Conservation (phyloP, 1,140 invertebrate species). For the Heliconius himera region DNA sequence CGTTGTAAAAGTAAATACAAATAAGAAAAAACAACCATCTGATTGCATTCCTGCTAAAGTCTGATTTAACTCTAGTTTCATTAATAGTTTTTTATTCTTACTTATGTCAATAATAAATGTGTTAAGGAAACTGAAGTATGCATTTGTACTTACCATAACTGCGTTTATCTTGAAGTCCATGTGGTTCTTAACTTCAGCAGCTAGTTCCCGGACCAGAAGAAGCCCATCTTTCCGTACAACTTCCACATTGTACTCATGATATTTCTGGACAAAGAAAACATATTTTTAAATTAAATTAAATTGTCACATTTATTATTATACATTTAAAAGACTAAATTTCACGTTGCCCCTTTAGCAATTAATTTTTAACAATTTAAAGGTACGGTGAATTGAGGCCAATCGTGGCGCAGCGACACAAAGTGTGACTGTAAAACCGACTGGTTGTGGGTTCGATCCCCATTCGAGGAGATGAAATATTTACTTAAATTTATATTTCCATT, state of each 20-base stretch:
- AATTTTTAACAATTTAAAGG: not conserved
- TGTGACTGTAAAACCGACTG: too few relatives aligned
- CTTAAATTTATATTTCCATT: too few relatives aligned
- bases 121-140: not conserved
- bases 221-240: constrained; percentile 91
- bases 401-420: too few relatives aligned
- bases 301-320: not conserved
- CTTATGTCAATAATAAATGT: too few relatives aligned
- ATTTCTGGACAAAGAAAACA: constrained; percentile 84
- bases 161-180: constrained; percentile 95
- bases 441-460: too few relatives aligned
- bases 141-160: constrained; percentile 88
- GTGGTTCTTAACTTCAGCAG: constrained; percentile 92
- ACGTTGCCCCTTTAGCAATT: not conserved
- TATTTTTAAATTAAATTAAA: not conserved
- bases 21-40: not conserved
- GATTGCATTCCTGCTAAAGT: not conserved
- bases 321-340: too few relatives aligned
- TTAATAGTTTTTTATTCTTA: not conserved
- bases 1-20: not conserved
- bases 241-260: constrained; percentile 87
- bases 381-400: too few relatives aligned
- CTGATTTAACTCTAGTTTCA: not conserved
- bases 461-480: too few relatives aligned
- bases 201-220: constrained; percentile 90